Evolutionary conservation across 92 coral and sea anemone species (phyloP), one percentile per base, ranked within the genome.

Genomic region (Actinernus sp.): DNA sequence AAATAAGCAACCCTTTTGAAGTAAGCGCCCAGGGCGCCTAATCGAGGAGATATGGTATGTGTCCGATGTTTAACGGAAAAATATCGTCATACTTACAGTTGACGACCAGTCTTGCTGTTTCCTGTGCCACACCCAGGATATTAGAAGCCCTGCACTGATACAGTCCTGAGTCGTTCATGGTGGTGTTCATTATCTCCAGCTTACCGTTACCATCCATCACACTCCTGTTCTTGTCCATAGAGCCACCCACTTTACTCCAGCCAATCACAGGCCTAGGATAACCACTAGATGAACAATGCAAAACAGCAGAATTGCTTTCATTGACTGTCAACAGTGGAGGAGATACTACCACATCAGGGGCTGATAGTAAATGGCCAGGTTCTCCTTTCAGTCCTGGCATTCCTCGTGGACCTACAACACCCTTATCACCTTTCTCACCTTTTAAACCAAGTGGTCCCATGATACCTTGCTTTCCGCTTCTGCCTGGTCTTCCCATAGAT

Each of bases 281-380:
- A 31, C 74, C 63, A 31, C 29, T 67, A 10, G 61, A 49, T 26
- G 52, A 37, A 27, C 76, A 68, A n/a, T 68, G 55, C 0, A 68
- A 54, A 21, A 68, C 64, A n/a, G 76, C 62, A 12, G 55, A 19
- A 50, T 68, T 40, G 23, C 51, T 28, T 55, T 49, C 63, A 41
- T 68, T 68, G 12, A 68, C 31, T 5, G 55, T 48, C 17, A 68
- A 26, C 29, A 32, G 20, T 2, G 62, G 12, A n/a, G 76, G 76
- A 52, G 55, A 52, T 2, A 68, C 25, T 2, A 27, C 33, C 1
- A 50, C 54, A 9, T 37, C 43, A 6, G 76, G 76, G 1, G 29
- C 18, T 30, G 63, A 38, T 0, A 54, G n/a, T 13, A 63, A 4
- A n/a, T n/a, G n/a, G n/a, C n/a, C n/a, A n/a, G n/a, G n/a, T n/a